These are phyloP conservation scores for Alloplasta piceator DNA, from an alignment of 2,888 invertebrate genomes.

Conservation along the genomic window DNA sequence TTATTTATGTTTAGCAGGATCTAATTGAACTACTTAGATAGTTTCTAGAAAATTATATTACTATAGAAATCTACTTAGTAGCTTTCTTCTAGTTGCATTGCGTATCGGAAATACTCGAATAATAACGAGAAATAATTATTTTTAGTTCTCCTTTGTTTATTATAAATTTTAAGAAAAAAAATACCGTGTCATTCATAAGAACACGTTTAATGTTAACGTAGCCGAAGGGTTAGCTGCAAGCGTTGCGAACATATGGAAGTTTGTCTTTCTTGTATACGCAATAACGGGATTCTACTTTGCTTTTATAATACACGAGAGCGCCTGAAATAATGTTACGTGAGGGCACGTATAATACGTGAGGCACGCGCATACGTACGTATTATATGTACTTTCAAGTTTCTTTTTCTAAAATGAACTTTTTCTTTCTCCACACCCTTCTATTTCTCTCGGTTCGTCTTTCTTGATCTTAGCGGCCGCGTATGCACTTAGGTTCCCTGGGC, in stretches of 20 bases:
- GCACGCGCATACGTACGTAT: constrained; percentile 59
- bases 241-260: constrained; percentile 33
- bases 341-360: constrained; percentile 54
- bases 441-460: constrained; percentile 11
- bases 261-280: constrained; percentile 34
- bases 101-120: no score
- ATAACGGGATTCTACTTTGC: not conserved
- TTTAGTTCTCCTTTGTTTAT: no score
- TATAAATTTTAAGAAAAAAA: no score
- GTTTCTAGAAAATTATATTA: no score
- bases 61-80: no score
- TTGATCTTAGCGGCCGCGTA: constrained; percentile 50
- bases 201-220: not conserved
- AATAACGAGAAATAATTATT: no score
- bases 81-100: no score
- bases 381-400: constrained; percentile 51
- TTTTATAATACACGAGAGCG: constrained; percentile 32
- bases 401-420: constrained; percentile 20
- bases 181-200: no score
- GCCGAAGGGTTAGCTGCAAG: no score
- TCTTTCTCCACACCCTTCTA: constrained; percentile 14
- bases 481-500: constrained; percentile 67
- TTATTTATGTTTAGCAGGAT: no score
- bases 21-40: no score
- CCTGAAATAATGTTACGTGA: constrained; percentile 49